These are phyloP conservation scores for Pseudomyrmex pallidus DNA, from an alignment of 1,140 invertebrate genomes.

Conservation along the genomic window DNA sequence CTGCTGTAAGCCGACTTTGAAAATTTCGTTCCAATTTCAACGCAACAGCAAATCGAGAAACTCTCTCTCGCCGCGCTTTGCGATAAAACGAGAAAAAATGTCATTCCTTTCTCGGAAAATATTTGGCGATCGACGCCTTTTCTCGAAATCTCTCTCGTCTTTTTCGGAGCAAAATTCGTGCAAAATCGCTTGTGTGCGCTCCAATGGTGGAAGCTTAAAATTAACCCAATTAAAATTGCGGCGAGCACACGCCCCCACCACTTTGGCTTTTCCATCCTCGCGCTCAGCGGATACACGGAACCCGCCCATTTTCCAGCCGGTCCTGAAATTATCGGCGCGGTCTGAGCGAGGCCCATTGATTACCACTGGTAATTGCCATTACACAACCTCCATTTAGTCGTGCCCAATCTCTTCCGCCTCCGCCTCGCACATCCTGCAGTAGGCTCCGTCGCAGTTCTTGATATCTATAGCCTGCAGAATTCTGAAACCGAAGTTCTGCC, in stretches of 20 bases:
- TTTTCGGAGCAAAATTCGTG: not conserved
- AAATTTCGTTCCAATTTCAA: not conserved
- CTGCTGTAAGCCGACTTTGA: conserved; percentile 18
- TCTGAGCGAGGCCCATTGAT: conserved; percentile 78
- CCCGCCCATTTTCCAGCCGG: conserved; percentile 69
- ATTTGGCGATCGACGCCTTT: not conserved
- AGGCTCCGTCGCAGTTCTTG: not conserved
- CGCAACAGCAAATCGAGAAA: not conserved
- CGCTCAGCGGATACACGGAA: conserved; percentile 18
- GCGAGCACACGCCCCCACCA: conserved; percentile 12
- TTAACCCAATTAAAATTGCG: conserved; percentile 76
- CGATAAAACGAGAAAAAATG: not conserved
- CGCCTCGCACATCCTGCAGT: not conserved
- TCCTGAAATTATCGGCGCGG: conserved; percentile 79
- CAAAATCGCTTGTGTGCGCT: not conserved
- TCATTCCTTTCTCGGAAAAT: conserved; percentile 16
- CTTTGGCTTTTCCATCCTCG: conserved; percentile 11
- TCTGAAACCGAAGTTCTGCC: not conserved
- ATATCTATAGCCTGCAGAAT: not conserved
- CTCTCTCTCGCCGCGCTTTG: not conserved
- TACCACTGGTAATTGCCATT: conserved; percentile 78
- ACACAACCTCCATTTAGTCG: conserved; percentile 59
- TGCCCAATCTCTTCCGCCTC: conserved; percentile 27
- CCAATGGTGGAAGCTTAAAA: conserved; percentile 62
- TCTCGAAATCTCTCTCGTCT: not conserved